Evolutionary conservation across 2,888 invertebrate genomes (phyloP), one percentile per base, ranked within the genome.

Genomic region (Netelia melanura): DNA sequence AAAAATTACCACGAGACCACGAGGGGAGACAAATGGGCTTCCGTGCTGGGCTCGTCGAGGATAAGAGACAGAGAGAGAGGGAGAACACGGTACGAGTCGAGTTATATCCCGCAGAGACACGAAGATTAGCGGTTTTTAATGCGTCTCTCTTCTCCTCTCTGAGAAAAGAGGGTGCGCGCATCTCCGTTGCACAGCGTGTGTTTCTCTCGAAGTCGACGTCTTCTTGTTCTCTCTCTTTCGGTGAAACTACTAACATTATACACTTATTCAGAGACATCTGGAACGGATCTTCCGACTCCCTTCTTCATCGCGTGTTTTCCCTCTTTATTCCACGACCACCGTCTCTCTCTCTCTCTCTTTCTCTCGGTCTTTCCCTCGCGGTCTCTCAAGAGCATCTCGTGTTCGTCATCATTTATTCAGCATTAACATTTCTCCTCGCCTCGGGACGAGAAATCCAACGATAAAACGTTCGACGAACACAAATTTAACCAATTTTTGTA

Each of bases 91-190:
- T 70, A 44, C 38, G 23, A 71, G 74, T 74, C 81, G 81, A 81
- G 64, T 81, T 84, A 54, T 84, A 70, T 84, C 77, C 81, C 78
- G 38, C 82, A 67, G 88, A 88, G 87, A 87, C 87, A 86, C 89
- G 88, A 83, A 90, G 91, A 92, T 92, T 92, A 92, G 92, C 90
- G 90, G 91, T 91, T 91, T 85, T 92, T 92, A 92, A 92, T 90
- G 90, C 89, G 87, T 88, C 8, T 43, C 64, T 17, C 48, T 68
- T 44, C 65, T 64, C 30, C 21, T 58, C 67, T 70, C 87, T 89
- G 89, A 90, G 90, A 89, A 91, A 89, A 87, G 85, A 83, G 83
- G 83, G 65, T 76, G 80, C 72, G 67, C 25, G n/a, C 58, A 44
- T 48, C 48, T 78, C 70, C 64, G 52, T 48, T 23, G 44, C 9